Base-by-base conservation (phyloP, 1,140 invertebrate species). In the Apis cerana region DNA sequence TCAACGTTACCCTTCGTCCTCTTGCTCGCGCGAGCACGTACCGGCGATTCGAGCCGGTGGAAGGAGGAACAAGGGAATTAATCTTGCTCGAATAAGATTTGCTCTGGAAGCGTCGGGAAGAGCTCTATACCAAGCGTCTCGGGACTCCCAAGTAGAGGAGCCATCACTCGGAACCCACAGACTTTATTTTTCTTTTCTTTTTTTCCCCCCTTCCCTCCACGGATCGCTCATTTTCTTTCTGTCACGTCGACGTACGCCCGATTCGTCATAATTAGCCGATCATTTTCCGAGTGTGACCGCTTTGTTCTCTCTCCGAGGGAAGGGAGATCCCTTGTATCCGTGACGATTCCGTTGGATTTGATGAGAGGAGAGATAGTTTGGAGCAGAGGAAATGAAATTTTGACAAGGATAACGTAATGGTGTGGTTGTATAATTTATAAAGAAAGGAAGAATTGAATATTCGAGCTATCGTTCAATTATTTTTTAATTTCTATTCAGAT, bases 31-130 rank as follows among this genome's bases (percentile, higher is more conserved):
- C 52, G 54, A 75, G 70, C 75, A 79, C 75, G 77, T 74, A 69
- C 59, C 33, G 11, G 59, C 75, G 74, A 88, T 88, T 81, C 67
- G 65, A n/a, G 17, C 48, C 21, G 58, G 54, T 71, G 84, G 43
- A n/a, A 48, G 13, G 23, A 58, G 79, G 61, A 52, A 84, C 61
- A 67, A 61, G 56, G 43, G 70, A 69, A 87, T 87, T 88, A 88
- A 88, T 88, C 82, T 87, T 65, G 59, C 82, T 65, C 54, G 75
- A 72, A 84, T 86, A 79, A 87, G 82, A 75, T 80, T 78, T 65
- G 56, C 65, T 54, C 61, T 56, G 61, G 68, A 52, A 33, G n/a
- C 21, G 65, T 19, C 52, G n/a, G 72, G 56, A 77, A 68, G 58
- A 69, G 72, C 69, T 72, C 68, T 64, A 48, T 59, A 52, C 52